Percentiles rank a stretch among this genome's conserved stretches.
phyloP scores from a whole-genome alignment of 2,113 vertebrate genomes.

The Silurus asotus region DNA sequence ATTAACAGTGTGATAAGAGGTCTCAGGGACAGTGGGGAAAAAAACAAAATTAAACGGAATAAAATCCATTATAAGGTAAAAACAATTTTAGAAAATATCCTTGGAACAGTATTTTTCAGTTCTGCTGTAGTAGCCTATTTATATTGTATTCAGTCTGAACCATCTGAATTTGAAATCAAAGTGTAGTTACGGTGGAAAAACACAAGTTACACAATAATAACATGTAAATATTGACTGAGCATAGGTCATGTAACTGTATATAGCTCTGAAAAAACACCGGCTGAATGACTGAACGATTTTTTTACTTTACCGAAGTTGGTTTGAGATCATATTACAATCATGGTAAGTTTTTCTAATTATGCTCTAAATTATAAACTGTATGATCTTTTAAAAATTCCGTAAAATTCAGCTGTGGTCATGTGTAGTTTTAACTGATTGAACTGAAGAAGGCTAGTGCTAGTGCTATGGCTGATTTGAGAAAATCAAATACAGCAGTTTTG shows the following conservation, averaged over 20 bases:
- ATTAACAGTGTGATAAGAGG: neutral
- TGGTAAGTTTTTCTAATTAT: slow-evolving; percentile 3
- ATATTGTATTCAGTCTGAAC: neutral
- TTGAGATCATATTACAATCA: neutral
- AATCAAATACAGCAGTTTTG: neutral
- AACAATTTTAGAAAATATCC: neutral
- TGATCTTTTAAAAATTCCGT: neutral
- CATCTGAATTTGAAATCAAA: neutral
- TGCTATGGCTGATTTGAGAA: neutral
- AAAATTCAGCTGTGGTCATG: neutral
- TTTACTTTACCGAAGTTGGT: neutral
- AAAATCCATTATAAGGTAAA: neutral
- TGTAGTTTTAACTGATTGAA: neutral
- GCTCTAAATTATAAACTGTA: neutral
- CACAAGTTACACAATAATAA: slow-evolving; percentile 21
- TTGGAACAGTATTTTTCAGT: neutral
- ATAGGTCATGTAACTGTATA: neutral
- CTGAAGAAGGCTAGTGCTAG: neutral
- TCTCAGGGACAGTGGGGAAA: neutral
- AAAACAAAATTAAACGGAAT: neutral
- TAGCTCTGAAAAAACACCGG: neutral
- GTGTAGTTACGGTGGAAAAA: neutral
- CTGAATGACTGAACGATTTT: neutral
- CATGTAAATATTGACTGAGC: neutral
- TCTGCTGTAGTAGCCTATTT: neutral